Base-by-base conservation (phyloP, 2,888 invertebrate species). In the Epistrophe eligans region DNA sequence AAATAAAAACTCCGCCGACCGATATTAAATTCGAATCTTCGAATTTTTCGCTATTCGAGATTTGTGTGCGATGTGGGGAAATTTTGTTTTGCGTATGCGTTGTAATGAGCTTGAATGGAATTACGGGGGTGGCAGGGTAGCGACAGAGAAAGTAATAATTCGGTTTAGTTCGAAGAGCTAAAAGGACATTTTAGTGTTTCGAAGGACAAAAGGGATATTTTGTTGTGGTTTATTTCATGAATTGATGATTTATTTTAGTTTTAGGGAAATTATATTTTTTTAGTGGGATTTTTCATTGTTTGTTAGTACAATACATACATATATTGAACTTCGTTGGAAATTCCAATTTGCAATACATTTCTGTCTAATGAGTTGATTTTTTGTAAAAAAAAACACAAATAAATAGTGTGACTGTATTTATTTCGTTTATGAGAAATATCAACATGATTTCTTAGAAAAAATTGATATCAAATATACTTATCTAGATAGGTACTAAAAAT, bases 1-100 rank as follows among this genome's bases (percentile, higher is more conserved):
- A 84, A 79, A 89, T 89, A 84, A 83, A 89, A 89, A 88, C 88
- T 84, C 71, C 80, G 70, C 77, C 81, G 82, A 89, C 88, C 83
- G 77, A 88, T 88, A 88, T 88, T 88, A 17, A 88, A 70, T 88
- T 84, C 88, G 88, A 88, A 88, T 67, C 32, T 88, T 88, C 79
- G 79, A 79, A 84, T 24, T 82, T 66, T 57, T 66, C 77, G 66
- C 57, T 70, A 40, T 81, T 80, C 66, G 79, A 70, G 38, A 67
- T 73, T 81, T 85, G 38, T 24, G 60, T 74, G 52, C 35, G 60
- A 35, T 52, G 3, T 24, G 24, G 45, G 60, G 62, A 79, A 73
- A 60, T 60, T 38, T 76, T 43, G 58, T 58, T 64, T 64, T 83
- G 87, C 87, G 87, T 87, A 76, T 83, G 83, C 87, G 87, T 87